A percentile compares a stretch with the other conserved stretches of the same genome.
Conservation (phyloP, 2,888 invertebrate species). For the Andrena hattorfiana region DNA sequence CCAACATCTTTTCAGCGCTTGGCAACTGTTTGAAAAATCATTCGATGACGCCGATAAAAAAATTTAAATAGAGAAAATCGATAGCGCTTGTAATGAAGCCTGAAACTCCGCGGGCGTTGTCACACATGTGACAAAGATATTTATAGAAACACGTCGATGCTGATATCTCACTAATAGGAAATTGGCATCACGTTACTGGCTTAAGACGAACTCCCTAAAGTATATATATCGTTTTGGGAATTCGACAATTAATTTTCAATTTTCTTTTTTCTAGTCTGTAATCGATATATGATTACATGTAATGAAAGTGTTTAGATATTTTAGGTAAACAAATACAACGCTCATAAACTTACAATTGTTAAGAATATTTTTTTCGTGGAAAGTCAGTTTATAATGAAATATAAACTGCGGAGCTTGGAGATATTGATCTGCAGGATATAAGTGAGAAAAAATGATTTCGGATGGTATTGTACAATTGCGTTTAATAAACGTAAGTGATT, state of each 20-base stretch:
- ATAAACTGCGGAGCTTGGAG: no score
- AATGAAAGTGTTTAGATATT: no score
- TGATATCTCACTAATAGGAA: not conserved
- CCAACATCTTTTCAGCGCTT: constrained; percentile 18
- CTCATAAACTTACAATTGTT: no score
- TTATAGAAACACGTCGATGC: constrained; percentile 2
- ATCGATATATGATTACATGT: no score
- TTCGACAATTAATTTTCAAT: not conserved
- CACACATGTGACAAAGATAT: not conserved
- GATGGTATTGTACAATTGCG: no score
- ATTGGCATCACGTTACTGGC: constrained; percentile 1
- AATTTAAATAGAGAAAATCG: not conserved
- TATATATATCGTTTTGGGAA: not conserved
- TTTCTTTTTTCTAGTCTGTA: not conserved
- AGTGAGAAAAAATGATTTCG: no score
- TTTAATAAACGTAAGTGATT: no score
- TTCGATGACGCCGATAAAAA: not conserved
- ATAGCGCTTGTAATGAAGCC: not conserved
- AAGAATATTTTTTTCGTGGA: no score
- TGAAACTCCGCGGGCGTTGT: not conserved
- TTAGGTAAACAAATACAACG: no score
- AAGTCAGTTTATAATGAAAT: no score
- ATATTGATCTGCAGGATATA: no score
- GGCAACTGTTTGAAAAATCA: constrained; percentile 4
- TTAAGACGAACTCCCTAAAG: not conserved